A percentile compares a stretch with the other conserved stretches of the same genome.
Evolutionary conservation across 2,113 vertebrate species (phyloP).

Genomic region (Prolemur simus): DNA sequence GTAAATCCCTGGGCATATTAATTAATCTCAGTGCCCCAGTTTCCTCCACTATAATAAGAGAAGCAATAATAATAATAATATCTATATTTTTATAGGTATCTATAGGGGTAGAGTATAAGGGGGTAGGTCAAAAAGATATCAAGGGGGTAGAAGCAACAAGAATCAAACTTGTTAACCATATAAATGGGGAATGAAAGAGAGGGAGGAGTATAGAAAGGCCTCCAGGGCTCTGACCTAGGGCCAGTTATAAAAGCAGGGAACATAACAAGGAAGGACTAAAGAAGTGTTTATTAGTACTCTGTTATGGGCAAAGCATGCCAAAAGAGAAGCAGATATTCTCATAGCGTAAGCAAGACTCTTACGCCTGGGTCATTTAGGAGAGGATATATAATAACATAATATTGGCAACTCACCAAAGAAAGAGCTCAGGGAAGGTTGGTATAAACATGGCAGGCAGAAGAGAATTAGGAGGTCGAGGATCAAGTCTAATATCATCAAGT

Average conservation of each 20-base stretch:
- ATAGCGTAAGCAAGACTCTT: not conserved
- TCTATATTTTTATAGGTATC: not conserved
- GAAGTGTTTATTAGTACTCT: not conserved
- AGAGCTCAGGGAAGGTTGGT: not conserved
- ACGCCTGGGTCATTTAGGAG: not conserved
- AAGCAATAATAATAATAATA: not conserved
- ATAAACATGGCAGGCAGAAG: not conserved
- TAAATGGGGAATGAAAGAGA: not conserved
- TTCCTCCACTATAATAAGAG: constrained; percentile 19
- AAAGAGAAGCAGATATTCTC: not conserved
- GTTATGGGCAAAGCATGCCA: not conserved
- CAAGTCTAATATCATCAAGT: not conserved
- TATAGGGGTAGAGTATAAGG: not conserved
- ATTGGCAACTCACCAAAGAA: not conserved
- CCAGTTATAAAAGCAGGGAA: not conserved
- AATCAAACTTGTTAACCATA: not conserved
- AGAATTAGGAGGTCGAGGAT: not conserved
- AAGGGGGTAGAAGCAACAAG: not conserved
- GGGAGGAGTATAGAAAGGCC: not conserved
- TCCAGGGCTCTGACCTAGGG: not conserved
- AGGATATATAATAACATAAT: not conserved
- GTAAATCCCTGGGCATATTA: not conserved
- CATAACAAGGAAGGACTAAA: not conserved
- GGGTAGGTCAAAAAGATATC: not conserved
- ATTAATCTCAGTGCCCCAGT: not conserved